phyloP scores from a whole-genome alignment of 2,113 vertebrate species.

The Gavialis gangeticus region DNA sequence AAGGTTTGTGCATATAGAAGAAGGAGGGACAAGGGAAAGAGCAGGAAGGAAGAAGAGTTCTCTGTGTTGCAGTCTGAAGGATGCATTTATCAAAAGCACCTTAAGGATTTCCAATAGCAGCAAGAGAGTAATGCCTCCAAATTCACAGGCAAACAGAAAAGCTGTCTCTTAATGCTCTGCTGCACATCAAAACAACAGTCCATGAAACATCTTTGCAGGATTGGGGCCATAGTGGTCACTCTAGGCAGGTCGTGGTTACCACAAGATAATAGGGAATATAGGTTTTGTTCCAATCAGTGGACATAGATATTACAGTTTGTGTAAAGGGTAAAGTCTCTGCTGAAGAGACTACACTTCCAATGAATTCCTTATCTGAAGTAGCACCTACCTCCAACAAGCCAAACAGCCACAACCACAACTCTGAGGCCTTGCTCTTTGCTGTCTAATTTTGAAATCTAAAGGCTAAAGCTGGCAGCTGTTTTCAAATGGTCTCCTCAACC shows the following conservation, averaged over 20 bases:
- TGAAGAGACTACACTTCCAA: background rate
- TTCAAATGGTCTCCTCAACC: background rate
- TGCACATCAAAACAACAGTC: conserved; percentile 62
- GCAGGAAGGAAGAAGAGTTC: background rate
- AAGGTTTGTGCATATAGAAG: background rate
- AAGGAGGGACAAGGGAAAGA: conserved; percentile 36
- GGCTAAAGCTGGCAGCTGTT: background rate
- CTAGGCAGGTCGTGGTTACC: conserved; percentile 19
- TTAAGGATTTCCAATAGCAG: conserved; percentile 47
- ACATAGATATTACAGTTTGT: background rate
- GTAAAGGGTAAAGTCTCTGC: conserved; percentile 17
- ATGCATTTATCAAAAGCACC: conserved; percentile 64
- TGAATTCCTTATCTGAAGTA: background rate
- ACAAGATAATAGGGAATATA: conserved; percentile 54
- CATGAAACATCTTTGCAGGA: conserved; percentile 50
- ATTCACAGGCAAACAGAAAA: conserved; percentile 43
- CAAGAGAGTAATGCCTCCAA: conserved; percentile 16
- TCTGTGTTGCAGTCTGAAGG: background rate
- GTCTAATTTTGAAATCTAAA: background rate
- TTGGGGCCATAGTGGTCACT: background rate
- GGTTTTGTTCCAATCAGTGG: conserved; percentile 40
- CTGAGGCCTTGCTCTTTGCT: background rate
- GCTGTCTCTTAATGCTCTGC: conserved; percentile 53
- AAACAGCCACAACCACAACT: background rate
- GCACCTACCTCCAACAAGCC: background rate